A percentile compares a stretch with the other conserved stretches of the same genome.
Evolutionary conservation across 2,888 invertebrate genomes (phyloP).

Genomic region (Drosophila cognata): DNA sequence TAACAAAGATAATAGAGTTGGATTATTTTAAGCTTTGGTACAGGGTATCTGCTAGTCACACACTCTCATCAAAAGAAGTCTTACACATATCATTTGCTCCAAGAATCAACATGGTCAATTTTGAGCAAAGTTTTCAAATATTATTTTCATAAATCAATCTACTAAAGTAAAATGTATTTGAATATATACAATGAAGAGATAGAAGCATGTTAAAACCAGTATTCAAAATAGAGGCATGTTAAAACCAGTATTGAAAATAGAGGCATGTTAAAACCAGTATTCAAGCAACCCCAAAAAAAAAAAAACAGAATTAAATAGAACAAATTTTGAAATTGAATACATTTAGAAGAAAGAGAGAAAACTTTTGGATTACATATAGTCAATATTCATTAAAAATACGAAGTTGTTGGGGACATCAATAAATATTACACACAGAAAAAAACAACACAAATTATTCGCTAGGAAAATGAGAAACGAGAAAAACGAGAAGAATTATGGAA

Average conservation of each 20-base stretch:
- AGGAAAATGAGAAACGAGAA: neutral
- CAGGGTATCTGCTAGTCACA: neutral
- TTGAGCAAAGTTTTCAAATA: neutral
- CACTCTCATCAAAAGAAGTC: neutral
- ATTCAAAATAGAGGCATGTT: neutral
- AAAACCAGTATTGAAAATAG: neutral
- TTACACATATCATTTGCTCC: neutral
- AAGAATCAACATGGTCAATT: neutral
- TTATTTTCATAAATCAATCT: constrained; percentile 6
- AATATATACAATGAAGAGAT: neutral
- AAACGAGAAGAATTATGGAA: neutral
- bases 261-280: neutral
- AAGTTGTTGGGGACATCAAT: constrained; percentile 34
- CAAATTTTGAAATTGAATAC: neutral
- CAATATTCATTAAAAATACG: constrained; percentile 15
- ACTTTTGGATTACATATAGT: constrained; percentile 58
- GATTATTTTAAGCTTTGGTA: neutral
- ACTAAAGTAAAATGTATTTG: constrained; percentile 4
- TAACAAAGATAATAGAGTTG: neutral
- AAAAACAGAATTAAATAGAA: neutral
- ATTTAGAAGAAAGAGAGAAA: constrained; percentile 48
- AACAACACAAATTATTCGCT: constrained; percentile 14
- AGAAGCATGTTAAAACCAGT: neutral
- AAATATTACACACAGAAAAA: constrained; percentile 43
- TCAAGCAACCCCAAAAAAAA: neutral